phyloP scores from a whole-genome alignment of 2,888 invertebrate species.

The Tachina grossa region DNA sequence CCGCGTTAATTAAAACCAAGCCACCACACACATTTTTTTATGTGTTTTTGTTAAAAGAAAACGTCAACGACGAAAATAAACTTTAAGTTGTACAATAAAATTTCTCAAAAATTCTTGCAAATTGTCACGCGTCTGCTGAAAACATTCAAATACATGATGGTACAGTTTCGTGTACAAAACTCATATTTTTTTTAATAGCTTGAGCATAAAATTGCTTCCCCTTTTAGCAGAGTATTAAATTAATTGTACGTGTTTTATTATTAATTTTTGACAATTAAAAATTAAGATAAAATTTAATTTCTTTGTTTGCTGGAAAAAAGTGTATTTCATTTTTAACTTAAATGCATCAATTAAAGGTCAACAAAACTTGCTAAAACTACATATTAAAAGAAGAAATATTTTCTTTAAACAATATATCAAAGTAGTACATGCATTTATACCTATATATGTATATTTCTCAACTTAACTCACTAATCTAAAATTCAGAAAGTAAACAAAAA shows the following conservation, averaged over 20 bases:
- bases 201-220: slow-evolving; percentile 23
- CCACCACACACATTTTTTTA: background rate
- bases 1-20: slow-evolving; percentile 43
- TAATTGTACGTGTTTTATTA: slow-evolving; percentile 6
- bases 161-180: background rate
- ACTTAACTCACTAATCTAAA: no score
- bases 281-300: background rate
- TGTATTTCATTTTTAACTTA: no score
- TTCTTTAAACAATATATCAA: no score
- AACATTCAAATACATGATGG: slow-evolving; percentile 12
- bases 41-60: background rate
- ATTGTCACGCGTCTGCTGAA: slow-evolving; percentile 60
- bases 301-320: background rate
- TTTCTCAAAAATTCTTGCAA: slow-evolving; percentile 49
- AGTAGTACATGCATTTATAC: no score
- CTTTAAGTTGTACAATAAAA: slow-evolving; percentile 38
- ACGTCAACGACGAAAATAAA: slow-evolving; percentile 18
- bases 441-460: no score
- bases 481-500: no score
- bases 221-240: background rate
- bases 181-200: background rate
- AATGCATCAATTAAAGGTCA: slow-evolving; percentile 13
- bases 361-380: slow-evolving; percentile 3
- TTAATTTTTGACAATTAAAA: slow-evolving; percentile 23
- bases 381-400: no score